Conservation (phyloP, 2,113 vertebrate species). For the Semnornis frantzii region DNA sequence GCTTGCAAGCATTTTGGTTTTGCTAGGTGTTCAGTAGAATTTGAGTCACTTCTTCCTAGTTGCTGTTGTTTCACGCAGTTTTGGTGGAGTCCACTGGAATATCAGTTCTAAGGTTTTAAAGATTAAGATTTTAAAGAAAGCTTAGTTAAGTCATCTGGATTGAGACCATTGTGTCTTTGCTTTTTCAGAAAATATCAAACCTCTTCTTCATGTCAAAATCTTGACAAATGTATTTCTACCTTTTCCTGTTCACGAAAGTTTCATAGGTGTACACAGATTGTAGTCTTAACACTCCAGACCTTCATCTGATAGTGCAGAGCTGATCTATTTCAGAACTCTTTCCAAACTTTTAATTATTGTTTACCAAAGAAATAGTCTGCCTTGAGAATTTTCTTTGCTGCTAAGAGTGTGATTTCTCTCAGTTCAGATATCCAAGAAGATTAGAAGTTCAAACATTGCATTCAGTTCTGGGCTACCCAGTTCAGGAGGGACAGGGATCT, state of each 20-base stretch:
- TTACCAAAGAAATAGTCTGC: neutral
- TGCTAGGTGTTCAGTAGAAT: neutral
- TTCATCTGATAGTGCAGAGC: neutral
- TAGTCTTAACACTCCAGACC: neutral
- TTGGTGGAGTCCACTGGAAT: neutral
- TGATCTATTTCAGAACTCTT: neutral
- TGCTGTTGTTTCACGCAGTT: neutral
- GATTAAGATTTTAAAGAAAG: neutral
- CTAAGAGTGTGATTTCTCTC: neutral
- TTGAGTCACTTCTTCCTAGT: neutral
- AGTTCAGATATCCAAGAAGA: neutral
- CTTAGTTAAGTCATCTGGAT: neutral
- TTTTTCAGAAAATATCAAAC: neutral
- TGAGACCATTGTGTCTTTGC: neutral
- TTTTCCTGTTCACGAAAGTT: neutral
- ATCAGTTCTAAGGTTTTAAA: neutral
- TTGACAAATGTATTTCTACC: neutral
- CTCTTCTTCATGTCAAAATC: neutral
- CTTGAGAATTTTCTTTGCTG: neutral
- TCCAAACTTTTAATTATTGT: neutral
- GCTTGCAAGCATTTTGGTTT: neutral
- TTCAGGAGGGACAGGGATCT: no score
- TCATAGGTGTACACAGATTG: neutral
- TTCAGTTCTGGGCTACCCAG: no score
- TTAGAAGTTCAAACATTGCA: neutral